Percentiles rank a stretch among this genome's conserved stretches.
Conservation (phyloP, 1,140 invertebrate genomes). For the Pentalonia nigronervosa region DNA sequence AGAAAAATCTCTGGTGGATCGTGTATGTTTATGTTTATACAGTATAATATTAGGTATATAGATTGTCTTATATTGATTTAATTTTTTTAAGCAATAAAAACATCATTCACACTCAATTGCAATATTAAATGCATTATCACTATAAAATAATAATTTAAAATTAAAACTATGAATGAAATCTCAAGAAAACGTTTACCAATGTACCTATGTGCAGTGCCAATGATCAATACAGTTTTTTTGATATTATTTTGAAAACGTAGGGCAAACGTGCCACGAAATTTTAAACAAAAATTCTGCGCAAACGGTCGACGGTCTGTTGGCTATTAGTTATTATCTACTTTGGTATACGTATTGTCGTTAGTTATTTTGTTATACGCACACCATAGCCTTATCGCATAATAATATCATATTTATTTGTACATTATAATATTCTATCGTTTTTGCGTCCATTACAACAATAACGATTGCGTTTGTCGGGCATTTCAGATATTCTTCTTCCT, state of each 20-base stretch:
- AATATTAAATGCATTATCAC: too few relatives aligned
- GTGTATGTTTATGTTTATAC: too few relatives aligned
- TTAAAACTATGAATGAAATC: not conserved
- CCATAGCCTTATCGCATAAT: too few relatives aligned
- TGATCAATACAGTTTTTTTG: not conserved
- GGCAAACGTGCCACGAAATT: not conserved
- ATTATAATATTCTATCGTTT: not conserved
- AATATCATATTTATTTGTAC: too few relatives aligned
- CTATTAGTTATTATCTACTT: too few relatives aligned
- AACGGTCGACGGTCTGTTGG: not conserved
- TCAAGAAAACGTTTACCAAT: not conserved
- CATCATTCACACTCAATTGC: not conserved
- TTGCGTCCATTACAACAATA: not conserved
- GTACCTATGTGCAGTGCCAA: too few relatives aligned
- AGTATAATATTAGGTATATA: too few relatives aligned
- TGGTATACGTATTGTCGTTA: too few relatives aligned
- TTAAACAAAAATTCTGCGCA: not conserved
- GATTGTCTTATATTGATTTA: too few relatives aligned
- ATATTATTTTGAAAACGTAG: not conserved
- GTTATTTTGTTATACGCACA: too few relatives aligned
- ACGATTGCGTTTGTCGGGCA: not conserved
- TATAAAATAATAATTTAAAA: not conserved
- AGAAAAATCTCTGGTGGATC: too few relatives aligned
- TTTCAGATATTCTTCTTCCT: slow-evolving; percentile 82
- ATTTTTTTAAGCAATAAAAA: not conserved